phyloP scores from a whole-genome alignment of 2,888 invertebrate genomes.

The Kuschelorhynchus macadamiae region DNA sequence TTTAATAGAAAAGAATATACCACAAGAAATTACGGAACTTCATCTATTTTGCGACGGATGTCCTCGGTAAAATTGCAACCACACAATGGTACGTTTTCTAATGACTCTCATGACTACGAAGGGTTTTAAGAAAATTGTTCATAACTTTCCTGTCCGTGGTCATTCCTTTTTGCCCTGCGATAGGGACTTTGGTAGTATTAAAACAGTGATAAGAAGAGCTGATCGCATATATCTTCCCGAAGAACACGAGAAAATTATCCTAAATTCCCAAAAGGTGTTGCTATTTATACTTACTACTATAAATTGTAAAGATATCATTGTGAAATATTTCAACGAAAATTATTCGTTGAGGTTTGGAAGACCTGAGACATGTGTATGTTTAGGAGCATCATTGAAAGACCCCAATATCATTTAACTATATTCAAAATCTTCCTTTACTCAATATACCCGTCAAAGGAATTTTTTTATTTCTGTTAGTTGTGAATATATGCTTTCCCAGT shows the following conservation, averaged over 20 bases:
- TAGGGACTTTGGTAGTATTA: constrained; percentile 13
- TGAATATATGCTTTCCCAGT: too few species aligned
- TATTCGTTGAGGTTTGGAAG: constrained; percentile 6
- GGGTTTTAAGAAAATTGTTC: constrained; percentile 9
- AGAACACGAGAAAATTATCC: constrained; percentile 6
- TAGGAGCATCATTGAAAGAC: neutral
- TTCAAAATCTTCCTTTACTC: too few species aligned
- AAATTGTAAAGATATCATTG: neutral
- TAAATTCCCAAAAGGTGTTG: constrained; percentile 10
- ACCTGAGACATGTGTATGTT: neutral
- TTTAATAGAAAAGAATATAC: constrained; percentile 6
- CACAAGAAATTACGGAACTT: constrained; percentile 3
- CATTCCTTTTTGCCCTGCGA: constrained; percentile 13
- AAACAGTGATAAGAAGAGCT: constrained; percentile 9
- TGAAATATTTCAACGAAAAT: neutral
- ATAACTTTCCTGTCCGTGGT: constrained; percentile 16
- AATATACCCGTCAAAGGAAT: too few species aligned
- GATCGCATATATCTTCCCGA: constrained; percentile 12
- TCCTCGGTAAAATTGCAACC: constrained; percentile 16
- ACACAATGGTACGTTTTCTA: constrained; percentile 14
- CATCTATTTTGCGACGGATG: constrained; percentile 23
- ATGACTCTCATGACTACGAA: constrained; percentile 4
- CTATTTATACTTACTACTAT: constrained; percentile 9
- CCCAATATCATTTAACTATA: neutral
- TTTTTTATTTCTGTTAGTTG: too few species aligned